Evolutionary conservation across 2,113 vertebrate genomes (phyloP).

Genomic region (Gallinago jamesoni): DNA sequence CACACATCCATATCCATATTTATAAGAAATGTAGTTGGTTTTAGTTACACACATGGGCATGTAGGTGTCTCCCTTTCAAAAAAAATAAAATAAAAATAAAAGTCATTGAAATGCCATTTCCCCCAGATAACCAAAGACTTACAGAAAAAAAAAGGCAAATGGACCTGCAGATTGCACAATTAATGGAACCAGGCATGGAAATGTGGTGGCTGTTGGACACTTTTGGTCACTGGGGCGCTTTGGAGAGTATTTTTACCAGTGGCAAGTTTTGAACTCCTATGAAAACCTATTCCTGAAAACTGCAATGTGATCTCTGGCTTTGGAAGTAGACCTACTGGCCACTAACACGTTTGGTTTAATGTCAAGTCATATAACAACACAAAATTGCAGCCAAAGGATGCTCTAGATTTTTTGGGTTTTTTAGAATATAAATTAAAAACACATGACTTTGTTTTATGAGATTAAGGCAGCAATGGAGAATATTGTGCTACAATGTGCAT

Average conservation of each 20-base stretch:
- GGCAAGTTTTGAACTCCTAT: neutral
- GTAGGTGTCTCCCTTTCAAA: neutral
- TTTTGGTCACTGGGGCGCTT: neutral
- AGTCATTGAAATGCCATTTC: neutral
- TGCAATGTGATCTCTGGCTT: neutral
- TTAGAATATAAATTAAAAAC: neutral
- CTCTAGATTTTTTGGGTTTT: neutral
- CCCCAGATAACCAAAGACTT: conserved; percentile 11
- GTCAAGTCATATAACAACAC: neutral
- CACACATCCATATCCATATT: conserved; percentile 23
- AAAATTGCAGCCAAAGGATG: conserved; percentile 5
- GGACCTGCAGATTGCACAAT: neutral
- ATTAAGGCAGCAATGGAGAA: conserved; percentile 71
- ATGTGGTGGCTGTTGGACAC: neutral
- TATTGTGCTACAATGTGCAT: conserved; percentile 33
- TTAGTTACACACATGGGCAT: neutral
- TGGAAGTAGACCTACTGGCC: neutral
- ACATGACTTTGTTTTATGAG: neutral
- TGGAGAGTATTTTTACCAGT: neutral
- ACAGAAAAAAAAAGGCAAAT: neutral
- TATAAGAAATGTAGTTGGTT: conserved; percentile 30
- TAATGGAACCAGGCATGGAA: neutral
- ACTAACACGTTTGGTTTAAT: neutral
- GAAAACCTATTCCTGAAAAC: neutral
- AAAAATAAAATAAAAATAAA: neutral